Evolutionary conservation across 1,140 invertebrate genomes (phyloP), one percentile per base, ranked within the genome.

Genomic region (Platyura marginata): DNA sequence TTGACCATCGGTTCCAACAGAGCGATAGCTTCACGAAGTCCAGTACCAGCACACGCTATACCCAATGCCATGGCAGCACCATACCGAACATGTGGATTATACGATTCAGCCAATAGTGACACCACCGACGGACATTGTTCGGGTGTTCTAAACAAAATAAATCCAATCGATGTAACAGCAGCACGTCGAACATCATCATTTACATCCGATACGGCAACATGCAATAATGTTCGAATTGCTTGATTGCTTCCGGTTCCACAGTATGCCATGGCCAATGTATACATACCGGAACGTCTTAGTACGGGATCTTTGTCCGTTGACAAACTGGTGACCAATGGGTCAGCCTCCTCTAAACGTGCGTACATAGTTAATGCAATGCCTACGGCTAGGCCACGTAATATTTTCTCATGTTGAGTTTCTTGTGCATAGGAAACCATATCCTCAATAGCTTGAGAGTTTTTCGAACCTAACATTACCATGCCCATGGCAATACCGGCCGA

Each of bases 51-150:
- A 65, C 95, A 99, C 2, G 95, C 92, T 48, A 99, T 98, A 44
- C 94, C 96, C 40, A 99, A 62, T 10, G 96, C 96, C 88, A 98
- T 96, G 8, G 94, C 96, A 11, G 95, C 93, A 32, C 96, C 96
- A 62, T 98, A 98, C 40, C 96, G 75, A 1, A 99, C 95, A 62
- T 99, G 94, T 11, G 95, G 94, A 63, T 99, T 99, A 67, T 98
- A 99, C 47, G 92, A 96, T 60, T 99, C 96, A 0, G 94, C 92
- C 22, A 99, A 61, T 1, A 97, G 66, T 2, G 89, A 94, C 0
- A 98, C 93, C 2, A 97, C 90, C 51, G 86, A 91, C 1, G 93
- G 93, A 55, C 93, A 97, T 57, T 97, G 92, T 55, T 98, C 93
- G 2, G 93, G 92, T 2, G 86, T 93, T 56, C 88, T 80, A 63